Percentiles rank a stretch among this genome's conserved stretches.
Conservation (phyloP, 2,888 invertebrate species). For the Hypomecis atomaria region DNA sequence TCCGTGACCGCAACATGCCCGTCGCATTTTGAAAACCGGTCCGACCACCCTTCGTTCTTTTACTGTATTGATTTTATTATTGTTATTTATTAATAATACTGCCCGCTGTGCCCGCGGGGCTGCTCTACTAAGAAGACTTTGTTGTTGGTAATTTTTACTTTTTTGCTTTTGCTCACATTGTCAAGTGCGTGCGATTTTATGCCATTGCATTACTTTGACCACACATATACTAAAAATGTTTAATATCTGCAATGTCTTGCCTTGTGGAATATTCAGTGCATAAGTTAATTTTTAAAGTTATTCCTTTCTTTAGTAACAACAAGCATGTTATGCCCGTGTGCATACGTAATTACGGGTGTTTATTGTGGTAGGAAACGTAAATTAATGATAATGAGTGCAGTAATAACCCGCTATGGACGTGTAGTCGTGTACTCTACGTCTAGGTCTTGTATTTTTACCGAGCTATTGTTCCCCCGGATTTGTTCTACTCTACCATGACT, state of each 20-base stretch:
- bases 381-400: conserved; percentile 69
- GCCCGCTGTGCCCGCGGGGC: conserved; percentile 29
- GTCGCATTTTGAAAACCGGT: conserved; percentile 42
- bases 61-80: conserved; percentile 52
- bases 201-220: background rate
- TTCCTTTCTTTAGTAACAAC: background rate
- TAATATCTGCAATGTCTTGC: background rate
- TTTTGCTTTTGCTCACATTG: background rate
- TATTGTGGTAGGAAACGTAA: conserved; percentile 69
- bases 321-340: conserved; percentile 38
- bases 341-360: conserved; percentile 44
- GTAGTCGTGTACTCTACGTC: conserved; percentile 4
- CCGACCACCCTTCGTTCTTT: conserved; percentile 46
- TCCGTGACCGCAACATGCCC: conserved; percentile 32
- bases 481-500: too few relatives aligned
- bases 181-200: background rate
- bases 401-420: conserved; percentile 57
- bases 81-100: conserved; percentile 48
- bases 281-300: background rate
- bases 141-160: background rate
- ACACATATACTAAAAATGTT: background rate
- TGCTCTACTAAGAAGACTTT: conserved; percentile 7
- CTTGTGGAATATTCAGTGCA: too few relatives aligned
- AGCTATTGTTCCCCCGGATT: background rate
- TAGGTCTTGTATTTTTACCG: conserved; percentile 1